These are phyloP conservation scores for Phocoena phocoena DNA, from an alignment of 2,113 vertebrate species.

Conservation along the genomic window DNA sequence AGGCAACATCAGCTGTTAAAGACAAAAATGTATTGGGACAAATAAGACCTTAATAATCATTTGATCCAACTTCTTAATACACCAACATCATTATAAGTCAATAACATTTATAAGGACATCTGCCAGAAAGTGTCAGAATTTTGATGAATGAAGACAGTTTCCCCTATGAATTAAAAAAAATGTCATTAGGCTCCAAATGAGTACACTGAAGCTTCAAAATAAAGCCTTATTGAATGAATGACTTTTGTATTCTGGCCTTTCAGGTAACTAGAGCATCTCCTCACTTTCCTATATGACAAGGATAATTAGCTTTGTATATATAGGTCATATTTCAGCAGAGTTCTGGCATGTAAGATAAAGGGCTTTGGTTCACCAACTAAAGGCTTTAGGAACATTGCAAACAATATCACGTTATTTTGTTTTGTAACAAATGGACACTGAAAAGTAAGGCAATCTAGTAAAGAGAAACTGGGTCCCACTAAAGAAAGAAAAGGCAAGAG, in stretches of 20 bases:
- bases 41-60: not conserved
- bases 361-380: not conserved
- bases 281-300: not conserved
- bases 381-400: not conserved
- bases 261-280: not conserved
- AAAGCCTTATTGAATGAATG: not conserved
- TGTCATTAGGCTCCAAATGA: not conserved
- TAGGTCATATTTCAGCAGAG: not conserved
- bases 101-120: not conserved
- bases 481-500: not conserved
- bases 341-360: not conserved
- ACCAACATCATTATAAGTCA: not conserved
- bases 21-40: not conserved
- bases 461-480: not conserved
- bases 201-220: not conserved
- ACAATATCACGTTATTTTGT: not conserved
- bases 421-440: not conserved
- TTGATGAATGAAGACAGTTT: not conserved
- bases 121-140: not conserved
- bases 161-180: conserved; percentile 34
- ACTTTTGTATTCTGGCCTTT: not conserved
- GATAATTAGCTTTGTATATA: not conserved
- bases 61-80: not conserved
- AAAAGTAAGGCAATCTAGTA: not conserved
- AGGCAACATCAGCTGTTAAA: not conserved